Evolutionary conservation across 2,113 vertebrate genomes (phyloP).

Genomic region (Coracopsis vasa): DNA sequence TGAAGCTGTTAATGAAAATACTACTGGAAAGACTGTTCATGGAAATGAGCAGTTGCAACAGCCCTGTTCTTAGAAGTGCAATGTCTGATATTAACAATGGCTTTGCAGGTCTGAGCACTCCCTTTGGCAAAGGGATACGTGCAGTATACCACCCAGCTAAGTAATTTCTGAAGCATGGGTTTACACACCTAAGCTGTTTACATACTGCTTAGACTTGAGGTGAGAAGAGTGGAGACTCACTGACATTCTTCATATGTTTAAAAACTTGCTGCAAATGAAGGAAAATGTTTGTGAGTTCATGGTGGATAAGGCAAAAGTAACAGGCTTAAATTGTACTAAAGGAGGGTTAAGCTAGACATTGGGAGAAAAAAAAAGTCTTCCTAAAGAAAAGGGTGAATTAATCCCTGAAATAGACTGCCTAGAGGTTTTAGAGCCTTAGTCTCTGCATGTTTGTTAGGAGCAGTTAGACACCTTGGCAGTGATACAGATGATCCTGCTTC

Average conservation of each 20-base stretch:
- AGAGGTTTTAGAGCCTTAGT: neutral
- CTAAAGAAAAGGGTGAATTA: neutral
- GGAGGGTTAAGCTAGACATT: neutral
- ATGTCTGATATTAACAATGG: neutral
- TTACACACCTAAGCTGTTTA: neutral
- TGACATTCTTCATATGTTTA: neutral
- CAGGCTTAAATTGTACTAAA: neutral
- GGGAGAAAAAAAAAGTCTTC: neutral
- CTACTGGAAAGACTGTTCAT: neutral
- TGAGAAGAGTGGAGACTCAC: neutral
- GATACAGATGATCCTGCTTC: neutral
- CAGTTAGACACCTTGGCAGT: neutral
- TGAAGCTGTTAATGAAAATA: neutral
- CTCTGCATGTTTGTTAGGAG: neutral
- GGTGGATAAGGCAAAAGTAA: neutral
- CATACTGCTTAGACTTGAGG: neutral
- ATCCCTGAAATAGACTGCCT: neutral
- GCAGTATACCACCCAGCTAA: fast-evolving
- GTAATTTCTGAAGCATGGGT: neutral
- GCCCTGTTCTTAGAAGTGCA: conserved; percentile 2
- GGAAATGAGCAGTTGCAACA: neutral
- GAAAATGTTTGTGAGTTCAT: neutral
- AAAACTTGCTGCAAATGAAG: neutral
- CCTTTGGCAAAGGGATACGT: neutral
- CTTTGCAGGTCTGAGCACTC: neutral